Evolutionary conservation across 2,888 invertebrate species (phyloP), one percentile per base, ranked within the genome.

Genomic region (Dryobota labecula): DNA sequence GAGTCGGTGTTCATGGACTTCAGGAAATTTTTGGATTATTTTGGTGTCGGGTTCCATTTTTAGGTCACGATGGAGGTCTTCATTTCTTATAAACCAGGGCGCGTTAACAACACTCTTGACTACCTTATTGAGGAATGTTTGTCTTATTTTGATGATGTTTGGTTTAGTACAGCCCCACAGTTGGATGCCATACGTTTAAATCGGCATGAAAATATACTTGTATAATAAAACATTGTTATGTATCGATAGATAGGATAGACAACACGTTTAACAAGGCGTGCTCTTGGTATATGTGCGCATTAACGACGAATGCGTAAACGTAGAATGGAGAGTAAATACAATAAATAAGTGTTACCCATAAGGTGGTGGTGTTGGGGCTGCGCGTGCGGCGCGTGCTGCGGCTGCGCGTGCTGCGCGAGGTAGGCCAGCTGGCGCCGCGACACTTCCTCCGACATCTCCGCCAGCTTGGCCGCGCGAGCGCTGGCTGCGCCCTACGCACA

Each of bases 391-490:
- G n/a, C 73, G 69, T 54, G 83, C 3, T 41, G 45, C 30, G 36
- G 84, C 5, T 70, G 66, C 20, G 45, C 45, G n/a, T 24, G 53
- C n/a, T 86, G 87, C 43, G 82, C 67, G 61, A 27, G 92, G 68
- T 85, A 71, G 24, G 95, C 92, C 78, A 95, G 96, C 82, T 96
- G 96, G 27, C 97, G 91, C 60, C 98, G 93, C 74, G 97, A 93
- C 15, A 98, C 97, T 90, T 98, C 98, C 88, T 98, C 98, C 5
- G 98, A 97, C 98, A 98, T 98, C 92, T 98, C 98, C 7, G 97
- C 97, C 72, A 98, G 94, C 90, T 98, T 97, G 0, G 97, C 97
- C 56, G 97, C 96, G 33, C 95, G 92, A 0, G 91, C 92, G 53
- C 84, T 92, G 84, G 92, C 92, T 0, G 90, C 89, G 80, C 82